Conservation (phyloP, 2,888 invertebrate species). For the Pelosia muscerda region DNA sequence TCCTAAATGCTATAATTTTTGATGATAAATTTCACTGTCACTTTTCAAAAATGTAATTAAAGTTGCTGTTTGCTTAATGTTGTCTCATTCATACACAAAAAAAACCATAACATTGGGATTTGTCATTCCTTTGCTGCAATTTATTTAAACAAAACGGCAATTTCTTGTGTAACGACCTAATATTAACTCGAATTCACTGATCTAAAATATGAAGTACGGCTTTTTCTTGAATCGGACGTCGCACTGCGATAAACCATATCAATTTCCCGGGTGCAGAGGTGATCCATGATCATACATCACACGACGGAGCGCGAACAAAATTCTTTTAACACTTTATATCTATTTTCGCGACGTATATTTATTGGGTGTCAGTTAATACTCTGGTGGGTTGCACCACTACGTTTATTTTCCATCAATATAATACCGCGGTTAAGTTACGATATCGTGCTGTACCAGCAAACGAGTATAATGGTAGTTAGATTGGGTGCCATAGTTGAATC, state of each 20-base stretch:
- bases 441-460: background rate
- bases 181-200: background rate
- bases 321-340: conserved; percentile 55
- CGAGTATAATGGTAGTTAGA: background rate
- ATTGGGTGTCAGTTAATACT: conserved; percentile 49
- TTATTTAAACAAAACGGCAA: too few relatives aligned
- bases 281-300: conserved; percentile 56
- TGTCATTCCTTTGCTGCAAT: too few relatives aligned
- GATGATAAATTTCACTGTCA: too few relatives aligned
- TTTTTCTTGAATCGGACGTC: conserved; percentile 15
- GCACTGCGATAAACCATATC: conserved; percentile 34
- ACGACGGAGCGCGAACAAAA: conserved; percentile 47
- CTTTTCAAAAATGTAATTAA: too few relatives aligned
- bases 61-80: too few relatives aligned
- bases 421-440: background rate
- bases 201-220: background rate
- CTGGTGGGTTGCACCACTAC: conserved; percentile 37
- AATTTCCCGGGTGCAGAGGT: conserved; percentile 45
- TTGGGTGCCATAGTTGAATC: background rate
- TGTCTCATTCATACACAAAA: too few relatives aligned
- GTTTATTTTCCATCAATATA: conserved; percentile 28
- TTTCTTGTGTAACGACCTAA: too few relatives aligned
- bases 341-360: conserved; percentile 53
- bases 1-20: too few relatives aligned
- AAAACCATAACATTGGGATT: too few relatives aligned